Conservation (phyloP, 2,113 vertebrate genomes). For the Turnix velox region DNA sequence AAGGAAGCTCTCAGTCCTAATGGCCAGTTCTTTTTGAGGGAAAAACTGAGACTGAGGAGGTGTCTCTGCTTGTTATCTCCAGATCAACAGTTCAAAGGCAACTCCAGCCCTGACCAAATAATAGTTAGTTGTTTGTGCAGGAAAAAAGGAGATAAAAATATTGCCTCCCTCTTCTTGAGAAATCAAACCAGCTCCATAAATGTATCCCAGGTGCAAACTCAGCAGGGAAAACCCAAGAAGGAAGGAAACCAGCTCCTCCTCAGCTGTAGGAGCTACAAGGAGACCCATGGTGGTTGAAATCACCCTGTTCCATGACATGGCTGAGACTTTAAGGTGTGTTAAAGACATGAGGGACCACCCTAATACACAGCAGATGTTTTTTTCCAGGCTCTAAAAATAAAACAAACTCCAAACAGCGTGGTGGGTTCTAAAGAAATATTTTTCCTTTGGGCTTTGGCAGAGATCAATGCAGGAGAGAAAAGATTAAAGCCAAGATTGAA, state of each 20-base stretch:
- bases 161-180: neutral
- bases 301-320: neutral
- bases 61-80: neutral
- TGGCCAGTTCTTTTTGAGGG: neutral
- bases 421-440: neutral
- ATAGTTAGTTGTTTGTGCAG: neutral
- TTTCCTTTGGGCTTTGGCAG: neutral
- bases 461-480: neutral
- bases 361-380: neutral
- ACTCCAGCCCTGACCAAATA: neutral
- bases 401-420: neutral
- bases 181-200: neutral
- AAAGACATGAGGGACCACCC: neutral
- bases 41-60: neutral
- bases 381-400: slow-evolving; percentile 39
- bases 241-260: neutral
- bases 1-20: neutral
- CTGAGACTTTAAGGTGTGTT: neutral
- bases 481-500: neutral
- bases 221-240: neutral
- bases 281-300: neutral
- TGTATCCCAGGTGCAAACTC: accelerated
- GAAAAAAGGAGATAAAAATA: neutral
- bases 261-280: neutral
- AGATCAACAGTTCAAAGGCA: neutral